phyloP scores from a whole-genome alignment of 2,888 invertebrate genomes.

The Eupithecia insigniata region DNA sequence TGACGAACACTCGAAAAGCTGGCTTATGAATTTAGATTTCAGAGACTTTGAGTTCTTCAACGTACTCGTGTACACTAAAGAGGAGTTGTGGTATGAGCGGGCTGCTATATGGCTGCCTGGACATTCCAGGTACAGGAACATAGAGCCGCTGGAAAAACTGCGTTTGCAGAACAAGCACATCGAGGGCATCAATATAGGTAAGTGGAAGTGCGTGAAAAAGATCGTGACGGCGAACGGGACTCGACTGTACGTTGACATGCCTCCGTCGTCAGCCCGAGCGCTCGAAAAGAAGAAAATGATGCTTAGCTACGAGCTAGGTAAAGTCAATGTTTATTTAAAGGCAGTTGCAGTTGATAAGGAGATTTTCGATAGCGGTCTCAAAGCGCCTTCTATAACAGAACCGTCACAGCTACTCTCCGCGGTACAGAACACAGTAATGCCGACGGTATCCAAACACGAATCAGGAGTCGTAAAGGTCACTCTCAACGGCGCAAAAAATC shows the following conservation, averaged over 20 bases:
- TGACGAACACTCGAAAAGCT: conserved; percentile 64
- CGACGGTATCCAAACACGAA: conserved; percentile 50
- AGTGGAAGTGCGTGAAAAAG: conserved; percentile 76
- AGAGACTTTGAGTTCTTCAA: conserved; percentile 60
- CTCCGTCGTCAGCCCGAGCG: conserved; percentile 69
- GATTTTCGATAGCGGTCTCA: conserved; percentile 68
- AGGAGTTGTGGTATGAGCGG: conserved; percentile 76
- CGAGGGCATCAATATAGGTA: conserved; percentile 63
- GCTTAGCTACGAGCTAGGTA: conserved; percentile 75
- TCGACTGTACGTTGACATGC: conserved; percentile 75
- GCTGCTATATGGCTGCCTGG: conserved; percentile 77
- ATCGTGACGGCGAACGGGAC: conserved; percentile 69
- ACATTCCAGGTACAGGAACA: conserved; percentile 63
- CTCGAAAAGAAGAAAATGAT: conserved; percentile 68
- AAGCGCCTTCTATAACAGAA: conserved; percentile 51
- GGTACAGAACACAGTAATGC: conserved; percentile 60
- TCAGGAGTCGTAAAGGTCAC: conserved; percentile 58
- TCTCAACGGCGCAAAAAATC: conserved; percentile 60
- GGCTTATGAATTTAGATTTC: conserved; percentile 70
- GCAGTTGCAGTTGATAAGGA: conserved; percentile 74
- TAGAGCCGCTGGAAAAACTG: conserved; percentile 70
- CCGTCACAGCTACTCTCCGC: conserved; percentile 48
- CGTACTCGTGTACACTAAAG: conserved; percentile 70
- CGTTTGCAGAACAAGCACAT: conserved; percentile 68
- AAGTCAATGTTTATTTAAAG: conserved; percentile 72